Base-by-base conservation (phyloP, 1,140 invertebrate species). In the Metaphire vulgaris region DNA sequence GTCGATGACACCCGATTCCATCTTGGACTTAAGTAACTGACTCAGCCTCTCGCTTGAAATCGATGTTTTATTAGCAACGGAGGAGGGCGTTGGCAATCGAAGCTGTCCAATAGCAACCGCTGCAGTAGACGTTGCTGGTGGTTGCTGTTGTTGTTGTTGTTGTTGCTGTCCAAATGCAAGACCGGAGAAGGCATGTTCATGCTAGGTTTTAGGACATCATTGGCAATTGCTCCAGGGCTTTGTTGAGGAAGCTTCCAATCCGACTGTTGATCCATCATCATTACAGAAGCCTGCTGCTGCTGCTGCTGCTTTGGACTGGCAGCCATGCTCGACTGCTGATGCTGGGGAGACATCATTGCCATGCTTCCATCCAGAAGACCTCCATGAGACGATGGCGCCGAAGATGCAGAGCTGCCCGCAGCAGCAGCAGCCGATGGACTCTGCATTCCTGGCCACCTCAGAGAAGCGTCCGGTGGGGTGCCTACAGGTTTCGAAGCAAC, bases 191-290 rank as follows among this genome's bases (percentile, higher is more conserved):
- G 41, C 6, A 21, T 12, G 6, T 6, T 21, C 41, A 56, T 6
- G 21, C 21, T 56, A 6, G 41, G 41, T 21, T 56, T 56, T 21
- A 21, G 41, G 21, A 21, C 6, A 12, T 56, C 41, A 56, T 21
- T 56, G 6, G 41, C 6, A 56, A 56, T 56, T 21, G 6, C 6
- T 6, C 41, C 41, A 21, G 41, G 41, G 41, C 41, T 56, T 21
- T 6, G 41, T 6, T 56, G 21, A 21, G 41, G 41, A 56, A 56
- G 6, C 41, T 56, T 56, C 41, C 41, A 56, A 21, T 56, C 41
- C 41, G 6, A 21, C 41, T 56, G 71, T 15, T 26, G 68, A 73
- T 30, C 71, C 71, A n/a, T 67, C 28, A 26, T 64, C 73, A 64
- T 66, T 66, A 56, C 73, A 66, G 64, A 74, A 66, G 30, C 31